Evolutionary conservation across 2,797 vertebrate species (phyloP).

Genomic region (Molossus molossus): DNA sequence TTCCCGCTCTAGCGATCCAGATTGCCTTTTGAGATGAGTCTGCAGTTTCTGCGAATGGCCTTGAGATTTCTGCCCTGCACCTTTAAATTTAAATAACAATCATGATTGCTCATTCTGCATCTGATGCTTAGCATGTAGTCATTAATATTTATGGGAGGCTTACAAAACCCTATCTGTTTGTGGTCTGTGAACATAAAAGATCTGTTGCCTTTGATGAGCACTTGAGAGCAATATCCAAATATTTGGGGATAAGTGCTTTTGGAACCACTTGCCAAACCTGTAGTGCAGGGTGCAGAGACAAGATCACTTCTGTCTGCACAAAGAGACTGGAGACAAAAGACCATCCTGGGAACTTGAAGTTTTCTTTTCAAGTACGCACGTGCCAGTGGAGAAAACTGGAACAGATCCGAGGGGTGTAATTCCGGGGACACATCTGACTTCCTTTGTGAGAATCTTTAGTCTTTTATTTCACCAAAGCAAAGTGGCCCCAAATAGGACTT

Average conservation of each 20-base stretch:
- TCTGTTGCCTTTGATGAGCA: conserved; percentile 64
- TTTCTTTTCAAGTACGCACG: conserved; percentile 67
- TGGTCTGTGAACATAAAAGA: conserved; percentile 62
- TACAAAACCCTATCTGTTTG: conserved; percentile 61
- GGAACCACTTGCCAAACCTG: conserved; percentile 62
- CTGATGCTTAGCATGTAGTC: conserved; percentile 63
- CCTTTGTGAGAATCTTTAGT: conserved; percentile 41
- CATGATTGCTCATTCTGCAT: conserved; percentile 68
- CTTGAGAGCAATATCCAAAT: conserved; percentile 42
- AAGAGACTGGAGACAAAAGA: conserved; percentile 66
- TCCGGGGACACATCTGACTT: neutral
- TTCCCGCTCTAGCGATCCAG: neutral
- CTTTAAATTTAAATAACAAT: conserved; percentile 77
- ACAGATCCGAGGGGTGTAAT: conserved; percentile 28
- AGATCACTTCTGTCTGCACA: conserved; percentile 49
- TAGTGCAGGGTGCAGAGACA: conserved; percentile 48
- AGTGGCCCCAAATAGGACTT: neutral
- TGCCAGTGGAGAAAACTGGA: conserved; percentile 68
- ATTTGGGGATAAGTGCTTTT: conserved; percentile 62
- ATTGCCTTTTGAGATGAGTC: conserved; percentile 7
- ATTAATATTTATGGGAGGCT: conserved; percentile 71
- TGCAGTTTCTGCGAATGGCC: neutral
- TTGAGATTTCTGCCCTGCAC: conserved; percentile 56
- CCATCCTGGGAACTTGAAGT: neutral
- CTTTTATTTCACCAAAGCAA: conserved; percentile 38